Percentiles rank a stretch among this genome's conserved stretches.
Conservation (phyloP, 2,888 invertebrate genomes). For the Troilus luridus region DNA sequence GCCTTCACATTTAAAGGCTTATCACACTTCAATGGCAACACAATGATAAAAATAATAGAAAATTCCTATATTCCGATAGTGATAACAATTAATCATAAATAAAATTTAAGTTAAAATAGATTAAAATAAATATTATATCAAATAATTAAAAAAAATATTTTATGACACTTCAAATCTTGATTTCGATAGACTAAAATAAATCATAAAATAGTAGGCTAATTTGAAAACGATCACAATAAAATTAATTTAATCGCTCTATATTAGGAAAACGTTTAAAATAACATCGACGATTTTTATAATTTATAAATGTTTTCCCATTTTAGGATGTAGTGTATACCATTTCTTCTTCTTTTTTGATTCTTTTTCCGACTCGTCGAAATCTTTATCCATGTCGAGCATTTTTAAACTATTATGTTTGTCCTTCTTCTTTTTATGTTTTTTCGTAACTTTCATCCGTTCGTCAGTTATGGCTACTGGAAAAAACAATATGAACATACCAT, state of each 20-base stretch:
- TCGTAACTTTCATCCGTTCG: slow-evolving; percentile 68
- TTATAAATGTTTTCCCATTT: slow-evolving; percentile 59
- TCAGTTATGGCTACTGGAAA: slow-evolving; percentile 72
- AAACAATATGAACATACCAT: slow-evolving; percentile 65
- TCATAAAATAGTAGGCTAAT: not conserved
- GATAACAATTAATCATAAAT: slow-evolving; percentile 27
- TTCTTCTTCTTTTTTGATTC: slow-evolving; percentile 71
- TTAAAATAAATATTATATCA: not conserved
- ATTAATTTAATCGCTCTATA: slow-evolving; percentile 15
- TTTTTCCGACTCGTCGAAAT: slow-evolving; percentile 73
- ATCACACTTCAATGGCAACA: slow-evolving; percentile 52
- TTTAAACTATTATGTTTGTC: slow-evolving; percentile 71
- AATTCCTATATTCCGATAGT: slow-evolving; percentile 33
- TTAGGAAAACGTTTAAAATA: not conserved
- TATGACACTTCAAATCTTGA: not conserved
- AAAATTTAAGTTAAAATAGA: slow-evolving; percentile 14
- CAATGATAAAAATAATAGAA: slow-evolving; percentile 36
- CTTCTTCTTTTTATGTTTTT: slow-evolving; percentile 72
- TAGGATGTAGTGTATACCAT: slow-evolving; percentile 69
- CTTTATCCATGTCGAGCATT: slow-evolving; percentile 73
- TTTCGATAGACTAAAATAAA: not conserved
- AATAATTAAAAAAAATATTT: slow-evolving; percentile 9
- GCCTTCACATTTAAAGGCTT: slow-evolving; percentile 19
- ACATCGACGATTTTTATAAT: not conserved
- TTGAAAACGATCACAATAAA: not conserved